Evolutionary conservation across 2,888 invertebrate genomes (phyloP), one percentile per base, ranked within the genome.

Genomic region (Dilophus febrilis): DNA sequence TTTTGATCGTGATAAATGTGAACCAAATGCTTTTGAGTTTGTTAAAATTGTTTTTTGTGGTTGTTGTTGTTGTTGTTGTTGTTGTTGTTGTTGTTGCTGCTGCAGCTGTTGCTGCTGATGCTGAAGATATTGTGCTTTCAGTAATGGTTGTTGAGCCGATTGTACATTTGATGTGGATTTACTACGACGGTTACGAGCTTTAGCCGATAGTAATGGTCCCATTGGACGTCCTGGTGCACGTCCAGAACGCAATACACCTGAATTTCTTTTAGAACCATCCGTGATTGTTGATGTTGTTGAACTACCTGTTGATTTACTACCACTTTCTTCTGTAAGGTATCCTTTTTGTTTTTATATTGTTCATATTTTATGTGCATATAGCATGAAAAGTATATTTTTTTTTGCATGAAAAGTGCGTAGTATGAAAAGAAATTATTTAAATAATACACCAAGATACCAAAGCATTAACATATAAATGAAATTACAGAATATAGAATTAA

Each of bases 141-240:
- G 11, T 11, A 28, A 28, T 8, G 28, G 28, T 10, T 11, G 28
- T n/a, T n/a, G n/a, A n/a, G n/a, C n/a, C 11, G 28, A 8, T 28
- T 10, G 11, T 8, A 10, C 8, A 30, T 14, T 30, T 5, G n/a
- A 53, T 8, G 56, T 59, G 2, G 61, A 61, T 10, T 50, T 55
- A 43, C 61, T 61, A n/a, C 61, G 56, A 2, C 45, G 46, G 3
- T 55, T 47, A 0, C 53, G 53, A 3, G 59, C 57, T 38, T 54
- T 51, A 3, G 59, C 60, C 37, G 61, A 61, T 37, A 53, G 53
- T 6, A 61, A 42, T 4, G 61, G 61, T 4, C 61, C 61, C 0
- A 8, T 56, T 57, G 1, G 53, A 53, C 11, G 46, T 43, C 36
- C 47, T 42, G 28, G 49, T 47, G 35, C 45, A 49, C 56, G 53